Evolutionary conservation across 2,797 vertebrate species (phyloP).

Genomic region (Spondyliosoma cantharus): DNA sequence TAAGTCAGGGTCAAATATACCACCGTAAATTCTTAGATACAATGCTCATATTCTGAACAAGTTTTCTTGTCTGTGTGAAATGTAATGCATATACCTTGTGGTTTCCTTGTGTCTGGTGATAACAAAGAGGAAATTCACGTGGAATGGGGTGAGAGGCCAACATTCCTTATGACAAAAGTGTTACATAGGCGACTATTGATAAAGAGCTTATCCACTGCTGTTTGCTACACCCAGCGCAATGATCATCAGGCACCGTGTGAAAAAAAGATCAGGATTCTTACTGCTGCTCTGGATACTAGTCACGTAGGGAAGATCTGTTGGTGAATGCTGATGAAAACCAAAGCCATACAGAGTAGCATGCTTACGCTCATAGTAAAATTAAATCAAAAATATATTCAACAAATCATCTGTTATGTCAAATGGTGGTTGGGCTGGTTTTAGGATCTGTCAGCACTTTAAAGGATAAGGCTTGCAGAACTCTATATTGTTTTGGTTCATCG

Average conservation of each 20-base stretch:
- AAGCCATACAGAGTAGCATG: background rate
- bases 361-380: too few relatives aligned
- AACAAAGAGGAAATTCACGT: conserved; percentile 47
- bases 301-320: conserved; percentile 16
- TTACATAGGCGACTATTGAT: conserved; percentile 69
- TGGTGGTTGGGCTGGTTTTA: background rate
- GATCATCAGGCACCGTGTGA: conserved; percentile 64
- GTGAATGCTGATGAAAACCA: conserved; percentile 9
- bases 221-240: conserved; percentile 67
- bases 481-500: background rate
- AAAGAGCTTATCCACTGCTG: conserved; percentile 75
- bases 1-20: conserved; percentile 1
- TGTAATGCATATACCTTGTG: conserved; percentile 19
- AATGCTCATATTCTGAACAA: background rate
- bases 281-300: conserved; percentile 32
- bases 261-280: conserved; percentile 49
- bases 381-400: background rate
- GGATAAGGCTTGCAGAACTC: background rate
- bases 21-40: background rate
- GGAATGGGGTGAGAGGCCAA: conserved; percentile 74
- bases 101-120: conserved; percentile 52
- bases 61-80: conserved; percentile 22
- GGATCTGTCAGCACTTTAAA: background rate
- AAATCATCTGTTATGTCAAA: background rate
- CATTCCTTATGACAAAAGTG: conserved; percentile 75